Evolutionary conservation across 2,113 vertebrate genomes (phyloP).

Genomic region (Martes martes): DNA sequence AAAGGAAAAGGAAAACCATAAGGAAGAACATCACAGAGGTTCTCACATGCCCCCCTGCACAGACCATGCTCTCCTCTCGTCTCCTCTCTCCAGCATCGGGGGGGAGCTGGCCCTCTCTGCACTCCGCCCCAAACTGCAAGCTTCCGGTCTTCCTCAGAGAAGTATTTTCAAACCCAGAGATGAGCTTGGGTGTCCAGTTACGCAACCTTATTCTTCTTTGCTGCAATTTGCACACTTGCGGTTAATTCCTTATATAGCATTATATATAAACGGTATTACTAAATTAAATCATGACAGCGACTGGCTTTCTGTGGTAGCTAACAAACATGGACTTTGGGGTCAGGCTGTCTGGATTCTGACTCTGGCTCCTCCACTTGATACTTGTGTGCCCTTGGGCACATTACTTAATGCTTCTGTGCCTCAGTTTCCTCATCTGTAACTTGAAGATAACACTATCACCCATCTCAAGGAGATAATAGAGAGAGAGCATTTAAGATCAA

Average conservation of each 20-base stretch:
- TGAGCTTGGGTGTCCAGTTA: not conserved
- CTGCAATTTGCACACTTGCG: not conserved
- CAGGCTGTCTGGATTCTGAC: not conserved
- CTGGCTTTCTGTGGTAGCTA: not conserved
- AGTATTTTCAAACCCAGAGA: not conserved
- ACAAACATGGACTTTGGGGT: not conserved
- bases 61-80: not conserved
- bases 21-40: too few species aligned
- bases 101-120: not conserved
- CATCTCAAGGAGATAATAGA: not conserved
- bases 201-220: not conserved
- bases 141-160: not conserved
- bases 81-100: not conserved
- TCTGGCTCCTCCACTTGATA: not conserved
- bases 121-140: not conserved
- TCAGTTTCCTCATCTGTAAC: not conserved
- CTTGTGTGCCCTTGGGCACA: not conserved
- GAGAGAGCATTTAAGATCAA: not conserved
- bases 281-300: not conserved
- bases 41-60: fast-evolving
- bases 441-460: not conserved
- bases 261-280: not conserved
- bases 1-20: not conserved
- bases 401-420: not conserved
- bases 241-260: not conserved